phyloP scores from a whole-genome alignment of 2,797 vertebrate species.

The Gambusia yucatana region DNA sequence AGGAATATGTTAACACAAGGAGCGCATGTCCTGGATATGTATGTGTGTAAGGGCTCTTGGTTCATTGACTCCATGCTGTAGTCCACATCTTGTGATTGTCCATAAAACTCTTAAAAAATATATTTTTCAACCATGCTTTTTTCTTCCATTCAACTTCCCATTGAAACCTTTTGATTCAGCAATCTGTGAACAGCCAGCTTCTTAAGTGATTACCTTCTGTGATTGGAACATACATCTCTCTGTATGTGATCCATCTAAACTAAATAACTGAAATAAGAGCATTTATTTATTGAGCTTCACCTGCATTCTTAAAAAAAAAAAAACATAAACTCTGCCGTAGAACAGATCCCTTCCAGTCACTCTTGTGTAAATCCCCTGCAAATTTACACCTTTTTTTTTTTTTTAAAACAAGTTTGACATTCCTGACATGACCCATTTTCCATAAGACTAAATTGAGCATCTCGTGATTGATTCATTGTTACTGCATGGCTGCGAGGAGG shows the following conservation, averaged over 20 bases:
- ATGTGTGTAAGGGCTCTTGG: neutral
- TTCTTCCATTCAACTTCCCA: neutral
- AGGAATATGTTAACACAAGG: neutral
- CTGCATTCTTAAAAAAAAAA: conserved; percentile 13
- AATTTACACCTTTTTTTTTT: conserved; percentile 36
- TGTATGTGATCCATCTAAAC: neutral
- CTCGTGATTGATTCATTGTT: conserved; percentile 55
- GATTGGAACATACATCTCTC: neutral
- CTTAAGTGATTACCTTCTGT: neutral
- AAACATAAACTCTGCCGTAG: conserved; percentile 22
- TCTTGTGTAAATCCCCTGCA: conserved; percentile 12
- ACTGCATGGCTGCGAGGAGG: conserved; percentile 53
- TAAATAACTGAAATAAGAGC: neutral
- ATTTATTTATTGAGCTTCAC: neutral
- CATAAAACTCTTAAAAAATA: neutral
- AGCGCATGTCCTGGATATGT: neutral
- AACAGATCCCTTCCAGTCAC: conserved; percentile 6
- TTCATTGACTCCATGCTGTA: neutral
- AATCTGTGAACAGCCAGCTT: neutral
- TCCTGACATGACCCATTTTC: conserved; percentile 2
- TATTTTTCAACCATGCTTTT: neutral
- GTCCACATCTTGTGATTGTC: neutral
- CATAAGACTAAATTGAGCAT: conserved; percentile 12
- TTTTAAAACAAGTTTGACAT: conserved; percentile 15
- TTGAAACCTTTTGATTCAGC: neutral